Evolutionary conservation across 2,797 vertebrate species (phyloP), one percentile per base, ranked within the genome.

Genomic region (Neoniphon sammara): DNA sequence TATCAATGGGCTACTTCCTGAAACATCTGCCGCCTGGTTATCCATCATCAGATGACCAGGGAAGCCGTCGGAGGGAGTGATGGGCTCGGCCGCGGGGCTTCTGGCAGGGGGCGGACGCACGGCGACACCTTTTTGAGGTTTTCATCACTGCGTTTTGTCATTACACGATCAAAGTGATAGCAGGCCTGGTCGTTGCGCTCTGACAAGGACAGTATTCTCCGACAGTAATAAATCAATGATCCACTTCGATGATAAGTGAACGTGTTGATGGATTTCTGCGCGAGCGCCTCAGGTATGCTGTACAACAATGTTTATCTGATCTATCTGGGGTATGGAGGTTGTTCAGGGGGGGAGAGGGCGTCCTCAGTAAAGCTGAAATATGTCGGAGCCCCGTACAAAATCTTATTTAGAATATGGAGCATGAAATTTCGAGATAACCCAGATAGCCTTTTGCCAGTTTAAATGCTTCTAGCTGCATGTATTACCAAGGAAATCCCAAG

Each of bases 1-100:
- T 82, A 91, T 91, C 90, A 89, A 89, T 84, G 84, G 70, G 76
- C 68, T 80, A 83, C 88, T 91, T 91, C 91, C 90, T 87, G 89
- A 78, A 89, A 89, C 87, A 92, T 91, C 88, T 91, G 89, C 85
- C 70, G 53, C 76, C 44, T 10, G 5, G 89, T 86, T 88, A 90
- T 92, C 88, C 77, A 88, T 93, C 91, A 93, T 73, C 65, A 5
- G 66, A 60, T 57, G 46, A 78, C 53, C 72, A 46, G 69, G 62
- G 68, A 57, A 73, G 44, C 70, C 18, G 60, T 68, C 70, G 2
- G 42, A 54, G 36, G 78, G 63, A 73, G 66, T 60, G 83, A 78
- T 11, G 60, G 72, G 55, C 53, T 67, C 21, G 34, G 78, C 25
- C n/a, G 50, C 47, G 71, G 72, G 70, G 66, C 70, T 65, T 59